These are phyloP conservation scores for Oncorhynchus mykiss DNA, from an alignment of 2,113 vertebrate genomes.

Conservation along the genomic window DNA sequence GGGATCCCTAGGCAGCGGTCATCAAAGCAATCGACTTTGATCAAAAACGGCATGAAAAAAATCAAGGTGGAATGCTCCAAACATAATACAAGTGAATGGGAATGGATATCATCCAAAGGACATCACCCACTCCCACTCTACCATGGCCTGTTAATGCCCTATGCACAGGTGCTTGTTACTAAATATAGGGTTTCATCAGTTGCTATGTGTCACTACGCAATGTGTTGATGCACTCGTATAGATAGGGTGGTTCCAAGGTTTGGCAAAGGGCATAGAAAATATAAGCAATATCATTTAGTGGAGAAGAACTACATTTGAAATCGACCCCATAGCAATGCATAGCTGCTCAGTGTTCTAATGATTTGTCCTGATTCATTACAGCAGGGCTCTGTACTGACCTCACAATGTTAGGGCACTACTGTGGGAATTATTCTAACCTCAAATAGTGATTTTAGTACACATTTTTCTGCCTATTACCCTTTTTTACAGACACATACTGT, in stretches of 20 bases:
- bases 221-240: neutral
- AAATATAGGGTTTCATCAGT: neutral
- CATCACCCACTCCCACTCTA: slow-evolving; percentile 23
- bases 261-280: neutral
- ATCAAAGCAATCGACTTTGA: slow-evolving; percentile 79
- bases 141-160: slow-evolving; percentile 36
- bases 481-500: no score
- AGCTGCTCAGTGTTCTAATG: neutral
- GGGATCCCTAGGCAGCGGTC: slow-evolving; percentile 73
- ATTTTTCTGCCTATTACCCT: no score
- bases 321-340: neutral
- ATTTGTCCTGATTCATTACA: neutral
- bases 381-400: neutral
- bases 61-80: slow-evolving; percentile 72
- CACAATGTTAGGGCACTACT: neutral
- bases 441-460: neutral
- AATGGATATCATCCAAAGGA: slow-evolving; percentile 47
- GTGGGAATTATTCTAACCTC: neutral
- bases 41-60: slow-evolving; percentile 69
- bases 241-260: neutral
- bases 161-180: slow-evolving; percentile 44
- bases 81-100: slow-evolving; percentile 47
- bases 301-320: neutral
- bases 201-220: neutral
- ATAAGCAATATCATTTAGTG: neutral